Conservation (phyloP, 2,113 vertebrate species). For the Stigmatopora argus region DNA sequence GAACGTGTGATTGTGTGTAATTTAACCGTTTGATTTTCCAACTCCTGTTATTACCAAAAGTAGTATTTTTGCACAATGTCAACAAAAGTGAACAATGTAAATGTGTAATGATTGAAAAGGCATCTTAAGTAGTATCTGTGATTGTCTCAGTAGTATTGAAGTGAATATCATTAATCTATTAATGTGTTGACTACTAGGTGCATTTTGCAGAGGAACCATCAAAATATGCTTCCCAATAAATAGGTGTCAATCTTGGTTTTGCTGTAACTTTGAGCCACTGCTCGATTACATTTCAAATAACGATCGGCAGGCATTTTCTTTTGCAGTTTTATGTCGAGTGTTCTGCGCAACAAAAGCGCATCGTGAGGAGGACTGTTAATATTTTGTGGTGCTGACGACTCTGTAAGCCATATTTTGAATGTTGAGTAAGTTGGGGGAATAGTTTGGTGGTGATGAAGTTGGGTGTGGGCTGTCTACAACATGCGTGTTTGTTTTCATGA, state of each 20-base stretch:
- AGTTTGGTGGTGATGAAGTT: conserved; percentile 51
- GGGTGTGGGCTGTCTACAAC: conserved; percentile 57
- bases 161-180: too few species aligned
- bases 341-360: neutral
- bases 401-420: conserved; percentile 19
- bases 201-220: too few species aligned
- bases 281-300: conserved; percentile 8
- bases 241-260: neutral
- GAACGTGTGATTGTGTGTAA: too few species aligned
- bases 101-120: too few species aligned
- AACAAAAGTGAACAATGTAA: too few species aligned
- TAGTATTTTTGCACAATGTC: too few species aligned
- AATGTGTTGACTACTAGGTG: too few species aligned
- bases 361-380: conserved; percentile 25
- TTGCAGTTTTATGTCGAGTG: conserved; percentile 31
- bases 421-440: conserved; percentile 48
- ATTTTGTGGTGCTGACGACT: conserved; percentile 33
- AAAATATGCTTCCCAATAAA: too few species aligned
- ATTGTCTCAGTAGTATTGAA: too few species aligned
- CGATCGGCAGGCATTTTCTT: conserved; percentile 18
- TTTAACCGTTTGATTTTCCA: too few species aligned
- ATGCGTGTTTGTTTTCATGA: conserved; percentile 62
- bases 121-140: too few species aligned
- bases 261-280: conserved; percentile 17
- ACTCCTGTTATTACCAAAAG: too few species aligned